Percentiles rank a stretch among this genome's conserved stretches.
phyloP scores from a whole-genome alignment of 2,888 invertebrate genomes.

The Volucella bombylans region DNA sequence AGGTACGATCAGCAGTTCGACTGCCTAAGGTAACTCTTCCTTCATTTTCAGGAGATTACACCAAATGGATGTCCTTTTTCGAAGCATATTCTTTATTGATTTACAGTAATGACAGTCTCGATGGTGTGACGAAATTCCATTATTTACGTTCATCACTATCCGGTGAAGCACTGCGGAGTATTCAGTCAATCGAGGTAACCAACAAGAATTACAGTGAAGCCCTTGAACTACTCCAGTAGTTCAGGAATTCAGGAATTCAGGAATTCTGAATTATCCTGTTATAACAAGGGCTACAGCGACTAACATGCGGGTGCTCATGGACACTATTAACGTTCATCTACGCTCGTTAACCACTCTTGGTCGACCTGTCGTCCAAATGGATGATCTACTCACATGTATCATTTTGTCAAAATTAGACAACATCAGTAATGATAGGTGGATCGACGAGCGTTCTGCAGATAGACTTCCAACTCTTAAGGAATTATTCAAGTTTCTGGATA shows the following conservation, averaged over 20 bases:
- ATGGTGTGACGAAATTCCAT: slow-evolving; percentile 6
- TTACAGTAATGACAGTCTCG: slow-evolving; percentile 3
- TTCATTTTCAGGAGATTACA: slow-evolving; percentile 22
- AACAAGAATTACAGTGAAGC: slow-evolving; percentile 19
- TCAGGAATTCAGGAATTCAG: too few species aligned
- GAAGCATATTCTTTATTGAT: slow-evolving; percentile 1
- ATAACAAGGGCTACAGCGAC: not conserved
- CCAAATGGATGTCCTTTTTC: slow-evolving; percentile 9
- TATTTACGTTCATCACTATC: slow-evolving; percentile 11
- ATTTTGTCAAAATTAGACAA: too few species aligned
- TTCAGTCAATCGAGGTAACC: slow-evolving; percentile 15
- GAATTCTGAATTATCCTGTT: slow-evolving; percentile 6
- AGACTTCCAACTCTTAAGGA: too few species aligned
- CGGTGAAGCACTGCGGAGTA: slow-evolving; percentile 8
- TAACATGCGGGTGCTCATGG: slow-evolving; percentile 19
- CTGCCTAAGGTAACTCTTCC: slow-evolving; percentile 13
- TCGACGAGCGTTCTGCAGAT: too few species aligned
- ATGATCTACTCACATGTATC: too few species aligned
- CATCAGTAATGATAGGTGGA: too few species aligned
- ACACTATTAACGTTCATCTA: slow-evolving; percentile 2
- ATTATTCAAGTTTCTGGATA: too few species aligned
- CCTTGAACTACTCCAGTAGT: not conserved
- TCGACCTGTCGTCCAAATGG: too few species aligned
- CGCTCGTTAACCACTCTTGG: too few species aligned
- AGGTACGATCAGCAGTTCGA: not conserved